These are phyloP conservation scores for Malurus cyaneus DNA, from an alignment of 2,113 vertebrate genomes.

Conservation along the genomic window DNA sequence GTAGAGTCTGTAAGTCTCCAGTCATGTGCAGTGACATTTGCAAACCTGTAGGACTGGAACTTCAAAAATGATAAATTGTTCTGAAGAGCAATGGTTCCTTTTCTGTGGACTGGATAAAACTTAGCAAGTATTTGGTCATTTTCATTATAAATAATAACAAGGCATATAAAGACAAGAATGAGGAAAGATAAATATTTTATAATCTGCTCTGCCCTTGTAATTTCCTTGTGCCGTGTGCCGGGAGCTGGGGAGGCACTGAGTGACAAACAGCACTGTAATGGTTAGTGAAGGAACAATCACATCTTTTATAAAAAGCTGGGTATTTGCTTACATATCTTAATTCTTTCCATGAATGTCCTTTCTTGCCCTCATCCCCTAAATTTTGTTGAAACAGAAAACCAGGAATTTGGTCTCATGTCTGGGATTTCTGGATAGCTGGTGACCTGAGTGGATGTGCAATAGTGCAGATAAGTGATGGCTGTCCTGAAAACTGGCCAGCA, in stretches of 20 bases:
- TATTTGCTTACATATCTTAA: not conserved
- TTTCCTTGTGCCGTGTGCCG: rapidly evolving
- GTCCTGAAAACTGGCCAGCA: not conserved
- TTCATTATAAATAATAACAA: not conserved
- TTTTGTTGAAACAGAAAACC: not conserved
- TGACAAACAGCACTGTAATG: not conserved
- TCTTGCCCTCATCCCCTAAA: not conserved
- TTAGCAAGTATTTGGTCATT: not conserved
- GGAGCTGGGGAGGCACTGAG: not conserved
- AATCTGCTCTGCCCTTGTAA: not conserved
- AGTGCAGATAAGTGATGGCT: not conserved
- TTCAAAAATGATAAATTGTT: not conserved
- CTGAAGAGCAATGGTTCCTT: not conserved
- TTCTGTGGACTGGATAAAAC: not conserved
- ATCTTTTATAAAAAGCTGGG: not conserved
- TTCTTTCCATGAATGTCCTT: not conserved
- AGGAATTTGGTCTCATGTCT: not conserved
- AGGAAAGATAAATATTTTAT: not conserved
- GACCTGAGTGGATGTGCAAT: not conserved
- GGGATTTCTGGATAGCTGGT: not conserved
- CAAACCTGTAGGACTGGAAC: not conserved
- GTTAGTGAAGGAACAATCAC: not conserved
- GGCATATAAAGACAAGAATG: not conserved
- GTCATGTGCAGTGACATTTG: not conserved
- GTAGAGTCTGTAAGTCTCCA: not conserved